phyloP scores from a whole-genome alignment of 92 coral and sea anemone species.

The Phenganax marumi region DNA sequence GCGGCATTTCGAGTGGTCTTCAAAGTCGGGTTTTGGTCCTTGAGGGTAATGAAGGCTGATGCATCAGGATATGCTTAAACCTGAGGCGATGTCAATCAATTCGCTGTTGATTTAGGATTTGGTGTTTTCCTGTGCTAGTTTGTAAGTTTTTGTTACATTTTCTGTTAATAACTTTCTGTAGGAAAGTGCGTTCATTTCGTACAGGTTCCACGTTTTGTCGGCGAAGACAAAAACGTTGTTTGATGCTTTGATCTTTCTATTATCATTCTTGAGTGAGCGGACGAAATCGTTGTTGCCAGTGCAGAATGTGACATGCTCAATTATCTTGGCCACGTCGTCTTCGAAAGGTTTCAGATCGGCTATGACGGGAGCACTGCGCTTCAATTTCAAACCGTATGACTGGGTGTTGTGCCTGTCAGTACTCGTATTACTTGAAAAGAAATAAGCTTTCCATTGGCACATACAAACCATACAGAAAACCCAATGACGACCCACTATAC shows the following conservation, averaged over 20 bases:
- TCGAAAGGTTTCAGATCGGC: constrained; percentile 24
- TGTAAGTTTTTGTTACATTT: constrained; percentile 25
- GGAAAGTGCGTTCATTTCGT: constrained; percentile 24
- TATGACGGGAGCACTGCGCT: constrained; percentile 34
- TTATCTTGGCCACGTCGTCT: constrained; percentile 32
- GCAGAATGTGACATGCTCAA: constrained; percentile 24
- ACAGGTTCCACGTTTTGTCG: constrained; percentile 13
- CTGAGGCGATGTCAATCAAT: too few species aligned
- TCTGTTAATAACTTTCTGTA: constrained; percentile 3
- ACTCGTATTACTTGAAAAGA: too few species aligned
- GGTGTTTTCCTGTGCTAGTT: constrained; percentile 1
- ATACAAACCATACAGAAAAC: too few species aligned
- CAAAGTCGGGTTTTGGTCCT: too few species aligned
- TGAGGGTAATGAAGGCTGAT: too few species aligned
- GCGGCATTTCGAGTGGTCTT: too few species aligned
- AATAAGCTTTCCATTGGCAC: too few species aligned
- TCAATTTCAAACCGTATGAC: constrained; percentile 16
- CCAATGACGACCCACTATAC: too few species aligned
- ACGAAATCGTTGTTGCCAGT: constrained; percentile 9
- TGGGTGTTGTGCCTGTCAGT: too few species aligned
- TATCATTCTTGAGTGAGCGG: constrained; percentile 6
- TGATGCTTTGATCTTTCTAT: constrained; percentile 13
- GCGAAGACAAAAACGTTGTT: constrained; percentile 1
- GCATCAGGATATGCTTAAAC: too few species aligned
- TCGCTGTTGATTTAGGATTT: too few species aligned